These are phyloP conservation scores for Brachypteracias leptosomus DNA, from an alignment of 2,113 vertebrate species.

Conservation along the genomic window DNA sequence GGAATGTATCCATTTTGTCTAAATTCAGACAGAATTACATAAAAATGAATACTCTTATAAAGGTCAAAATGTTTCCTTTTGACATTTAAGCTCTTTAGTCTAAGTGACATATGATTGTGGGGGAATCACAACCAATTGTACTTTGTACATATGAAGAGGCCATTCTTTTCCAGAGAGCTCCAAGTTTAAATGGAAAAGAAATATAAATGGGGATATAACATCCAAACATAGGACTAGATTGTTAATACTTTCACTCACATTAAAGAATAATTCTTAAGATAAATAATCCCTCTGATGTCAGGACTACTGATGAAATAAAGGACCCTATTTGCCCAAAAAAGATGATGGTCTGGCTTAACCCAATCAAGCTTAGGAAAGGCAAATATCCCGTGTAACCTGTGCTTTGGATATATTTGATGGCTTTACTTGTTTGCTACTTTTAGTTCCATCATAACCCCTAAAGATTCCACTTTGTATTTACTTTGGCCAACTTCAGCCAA, in stretches of 20 bases:
- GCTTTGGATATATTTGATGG: neutral
- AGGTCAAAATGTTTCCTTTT: neutral
- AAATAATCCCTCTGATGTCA: neutral
- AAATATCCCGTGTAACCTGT: neutral
- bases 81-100: neutral
- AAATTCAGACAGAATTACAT: neutral
- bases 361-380: neutral
- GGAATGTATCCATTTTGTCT: neutral
- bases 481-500: neutral
- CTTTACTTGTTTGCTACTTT: constrained; percentile 1
- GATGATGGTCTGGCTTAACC: neutral
- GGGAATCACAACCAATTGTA: neutral
- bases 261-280: neutral
- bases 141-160: neutral
- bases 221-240: neutral
- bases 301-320: neutral
- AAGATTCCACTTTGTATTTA: constrained; percentile 3
- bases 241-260: neutral
- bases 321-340: neutral
- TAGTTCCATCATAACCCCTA: neutral
- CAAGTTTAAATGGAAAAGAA: neutral
- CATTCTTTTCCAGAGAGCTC: neutral
- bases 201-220: neutral
- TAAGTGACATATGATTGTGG: neutral
- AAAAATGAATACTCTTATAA: neutral